phyloP scores from a whole-genome alignment of 2,888 invertebrate genomes.

The Pterostichus madidus region DNA sequence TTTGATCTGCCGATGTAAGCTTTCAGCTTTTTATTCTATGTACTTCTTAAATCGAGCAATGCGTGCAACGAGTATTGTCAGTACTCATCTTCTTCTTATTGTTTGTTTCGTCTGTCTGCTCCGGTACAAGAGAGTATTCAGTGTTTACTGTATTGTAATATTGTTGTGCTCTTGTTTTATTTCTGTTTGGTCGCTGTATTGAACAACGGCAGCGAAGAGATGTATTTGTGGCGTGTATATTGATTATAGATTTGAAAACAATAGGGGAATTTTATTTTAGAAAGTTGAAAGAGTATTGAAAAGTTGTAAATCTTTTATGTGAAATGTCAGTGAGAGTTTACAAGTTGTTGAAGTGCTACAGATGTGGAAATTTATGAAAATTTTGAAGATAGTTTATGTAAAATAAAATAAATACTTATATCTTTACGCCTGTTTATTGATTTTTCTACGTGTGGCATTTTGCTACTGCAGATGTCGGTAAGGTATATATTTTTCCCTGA shows the following conservation, averaged over 20 bases:
- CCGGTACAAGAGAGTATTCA: too few species aligned
- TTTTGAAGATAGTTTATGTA: too few species aligned
- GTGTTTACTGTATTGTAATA: neutral
- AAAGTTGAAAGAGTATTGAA: neutral
- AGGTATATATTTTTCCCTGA: too few species aligned
- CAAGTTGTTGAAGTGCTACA: too few species aligned
- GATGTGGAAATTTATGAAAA: too few species aligned
- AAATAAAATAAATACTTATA: too few species aligned
- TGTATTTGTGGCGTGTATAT: neutral
- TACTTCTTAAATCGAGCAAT: slow-evolving; percentile 22
- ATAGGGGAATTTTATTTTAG: neutral
- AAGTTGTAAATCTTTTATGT: too few species aligned
- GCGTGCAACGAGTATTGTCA: neutral
- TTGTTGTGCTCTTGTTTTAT: neutral
- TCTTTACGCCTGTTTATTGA: too few species aligned
- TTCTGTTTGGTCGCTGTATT: neutral
- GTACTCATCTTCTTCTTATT: neutral
- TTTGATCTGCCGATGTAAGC: slow-evolving; percentile 17
- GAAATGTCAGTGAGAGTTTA: too few species aligned
- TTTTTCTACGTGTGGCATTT: too few species aligned
- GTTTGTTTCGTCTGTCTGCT: neutral
- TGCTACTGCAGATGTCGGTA: too few species aligned
- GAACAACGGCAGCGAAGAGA: neutral
- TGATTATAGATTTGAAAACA: slow-evolving; percentile 7
- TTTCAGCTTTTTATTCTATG: neutral